These are phyloP conservation scores for Coendou prehensilis DNA, from an alignment of 2,797 vertebrate species.

Conservation along the genomic window DNA sequence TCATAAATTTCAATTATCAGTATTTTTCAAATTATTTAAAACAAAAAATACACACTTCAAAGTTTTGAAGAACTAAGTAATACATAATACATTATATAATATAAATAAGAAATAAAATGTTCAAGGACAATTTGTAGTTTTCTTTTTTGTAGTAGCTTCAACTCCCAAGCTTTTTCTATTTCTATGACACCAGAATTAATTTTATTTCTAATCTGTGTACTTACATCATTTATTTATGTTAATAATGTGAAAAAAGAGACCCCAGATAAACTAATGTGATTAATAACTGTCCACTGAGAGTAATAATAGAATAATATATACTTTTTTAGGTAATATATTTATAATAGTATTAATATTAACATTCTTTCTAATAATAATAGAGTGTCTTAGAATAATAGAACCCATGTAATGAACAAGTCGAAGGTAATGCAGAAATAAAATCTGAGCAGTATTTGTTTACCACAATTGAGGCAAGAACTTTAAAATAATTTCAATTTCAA, in stretches of 20 bases:
- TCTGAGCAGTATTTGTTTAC: not conserved
- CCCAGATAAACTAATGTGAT: not conserved
- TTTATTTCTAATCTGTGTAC: not conserved
- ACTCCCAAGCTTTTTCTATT: not conserved
- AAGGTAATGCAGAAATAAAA: constrained; percentile 10
- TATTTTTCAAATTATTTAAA: not conserved
- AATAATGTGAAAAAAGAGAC: not conserved
- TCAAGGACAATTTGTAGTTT: not conserved
- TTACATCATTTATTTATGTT: not conserved
- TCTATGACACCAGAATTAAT: not conserved
- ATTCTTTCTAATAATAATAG: not conserved
- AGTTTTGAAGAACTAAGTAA: not conserved
- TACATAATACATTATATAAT: not conserved
- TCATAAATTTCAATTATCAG: not conserved
- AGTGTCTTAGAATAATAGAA: not conserved
- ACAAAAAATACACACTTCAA: not conserved
- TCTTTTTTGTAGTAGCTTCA: not conserved
- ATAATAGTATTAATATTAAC: not conserved
- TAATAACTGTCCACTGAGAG: not conserved
- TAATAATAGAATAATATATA: not conserved
- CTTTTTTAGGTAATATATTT: not conserved
- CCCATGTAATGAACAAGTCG: not conserved
- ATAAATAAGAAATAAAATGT: not conserved
- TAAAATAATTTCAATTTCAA: not conserved
- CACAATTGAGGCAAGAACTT: not conserved